Evolutionary conservation across 2,888 invertebrate genomes (phyloP), one percentile per base, ranked within the genome.

Genomic region (Sphaerophoria taeniata): DNA sequence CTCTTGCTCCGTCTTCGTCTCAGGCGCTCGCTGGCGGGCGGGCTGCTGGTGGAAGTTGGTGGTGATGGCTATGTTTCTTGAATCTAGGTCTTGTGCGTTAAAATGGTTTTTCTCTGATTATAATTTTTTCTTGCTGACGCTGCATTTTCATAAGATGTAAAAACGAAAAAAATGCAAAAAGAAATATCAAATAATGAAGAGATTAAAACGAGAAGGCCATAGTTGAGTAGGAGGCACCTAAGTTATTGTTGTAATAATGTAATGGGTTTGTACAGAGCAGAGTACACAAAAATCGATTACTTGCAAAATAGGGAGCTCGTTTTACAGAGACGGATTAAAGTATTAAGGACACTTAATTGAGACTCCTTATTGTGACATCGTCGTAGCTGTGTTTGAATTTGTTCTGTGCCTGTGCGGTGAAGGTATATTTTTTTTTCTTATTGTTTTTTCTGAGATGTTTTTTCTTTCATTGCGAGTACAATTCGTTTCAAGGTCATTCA

Each of bases 21-120:
- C 11, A 3, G 9, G 39, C 39, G 6, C 7, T 12, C 11, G 43
- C 43, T 43, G 11, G 51, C 24, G 24, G 51, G 49, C 16, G 7
- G 43, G 6, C 36, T n/a, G n/a, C n/a, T n/a, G 36, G 16, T 24
- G 43, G 31, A 33, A 47, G 47, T 63, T 47, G 31, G 47, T 49
- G 61, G 61, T 73, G 43, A 39, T 39, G 14, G 65, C 75, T 75
- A 24, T 75, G 79, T 80, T 65, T 65, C 81, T 76, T 71, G 43
- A 63, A 85, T 76, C 81, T 85, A 70, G 85, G 76, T 81, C 72
- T 76, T 81, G 76, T 76, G 73, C 77, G 81, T 77, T 75, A 70
- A 67, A 85, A 85, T 77, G 81, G 56, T 65, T 75, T 67, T 75
- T 72, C 61, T 70, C 55, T 74, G 53, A 47, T 75, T 34, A 55